Conservation (phyloP, 2,797 vertebrate species). For the Periophthalmus magnuspinnatus region DNA sequence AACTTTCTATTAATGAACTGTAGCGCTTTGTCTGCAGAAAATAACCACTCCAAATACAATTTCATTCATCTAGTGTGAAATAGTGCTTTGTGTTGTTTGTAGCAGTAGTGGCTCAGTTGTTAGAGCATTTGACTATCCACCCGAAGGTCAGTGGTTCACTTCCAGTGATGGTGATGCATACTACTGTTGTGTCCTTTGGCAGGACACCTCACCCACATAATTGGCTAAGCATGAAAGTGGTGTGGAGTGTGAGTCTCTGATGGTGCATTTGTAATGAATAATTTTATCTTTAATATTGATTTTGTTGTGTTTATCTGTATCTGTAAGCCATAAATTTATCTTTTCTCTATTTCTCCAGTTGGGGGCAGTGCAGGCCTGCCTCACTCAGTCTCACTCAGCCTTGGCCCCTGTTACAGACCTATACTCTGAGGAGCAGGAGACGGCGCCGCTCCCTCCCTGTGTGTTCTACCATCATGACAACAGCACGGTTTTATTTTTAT, state of each 20-base stretch:
- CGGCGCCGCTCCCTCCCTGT: constrained; percentile 48
- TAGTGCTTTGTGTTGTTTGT: no score
- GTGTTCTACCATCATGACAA: constrained; percentile 28
- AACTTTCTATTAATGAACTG: neutral
- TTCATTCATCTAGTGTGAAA: neutral
- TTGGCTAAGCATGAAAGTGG: no score
- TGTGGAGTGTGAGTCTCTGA: no score
- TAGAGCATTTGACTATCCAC: no score
- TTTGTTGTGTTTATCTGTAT: constrained; percentile 11
- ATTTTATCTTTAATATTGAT: no score
- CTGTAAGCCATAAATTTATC: neutral
- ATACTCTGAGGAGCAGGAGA: neutral
- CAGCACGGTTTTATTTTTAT: constrained; percentile 22
- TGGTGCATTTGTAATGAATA: no score
- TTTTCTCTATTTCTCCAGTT: constrained; percentile 38
- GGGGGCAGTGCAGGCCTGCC: constrained; percentile 60
- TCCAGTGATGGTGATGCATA: no score
- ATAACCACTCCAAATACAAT: neutral
- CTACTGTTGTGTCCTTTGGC: no score
- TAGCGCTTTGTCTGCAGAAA: neutral
- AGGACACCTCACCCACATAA: no score
- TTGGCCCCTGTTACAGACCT: neutral
- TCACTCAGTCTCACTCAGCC: neutral
- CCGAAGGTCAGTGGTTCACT: no score
- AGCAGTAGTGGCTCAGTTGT: no score